A percentile compares a stretch with the other conserved stretches of the same genome.
These are phyloP conservation scores for Lineus longissimus DNA, from an alignment of 1,140 invertebrate genomes.

Conservation along the genomic window DNA sequence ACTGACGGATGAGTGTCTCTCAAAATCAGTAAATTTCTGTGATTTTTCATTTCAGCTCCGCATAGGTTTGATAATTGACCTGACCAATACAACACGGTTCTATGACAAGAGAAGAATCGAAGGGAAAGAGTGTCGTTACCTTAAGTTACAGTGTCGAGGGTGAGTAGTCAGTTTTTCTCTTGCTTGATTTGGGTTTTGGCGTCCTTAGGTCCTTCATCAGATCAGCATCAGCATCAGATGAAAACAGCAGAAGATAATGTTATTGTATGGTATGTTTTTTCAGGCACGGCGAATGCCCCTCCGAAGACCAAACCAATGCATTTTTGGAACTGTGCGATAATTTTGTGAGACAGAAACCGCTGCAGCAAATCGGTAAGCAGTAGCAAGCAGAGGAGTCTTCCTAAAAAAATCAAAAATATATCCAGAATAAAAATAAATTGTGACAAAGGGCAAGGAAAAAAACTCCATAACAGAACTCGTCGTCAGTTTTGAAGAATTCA, in stretches of 20 bases:
- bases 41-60: constrained; percentile 63
- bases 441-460: too few species aligned
- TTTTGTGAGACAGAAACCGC: constrained; percentile 73
- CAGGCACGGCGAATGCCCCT: constrained; percentile 54
- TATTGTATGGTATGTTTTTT: too few species aligned
- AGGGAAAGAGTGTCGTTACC: constrained; percentile 67
- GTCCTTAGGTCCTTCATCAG: constrained; percentile 43
- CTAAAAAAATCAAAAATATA: too few species aligned
- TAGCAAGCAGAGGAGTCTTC: not conserved
- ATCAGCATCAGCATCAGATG: constrained; percentile 60
- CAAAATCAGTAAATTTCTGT: not conserved
- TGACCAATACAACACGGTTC: constrained; percentile 92
- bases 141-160: constrained; percentile 82
- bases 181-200: constrained; percentile 6
- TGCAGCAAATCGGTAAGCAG: constrained; percentile 68
- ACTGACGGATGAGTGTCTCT: too few species aligned
- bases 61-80: constrained; percentile 91
- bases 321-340: constrained; percentile 76
- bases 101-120: constrained; percentile 80
- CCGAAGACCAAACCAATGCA: constrained; percentile 68
- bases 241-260: constrained; percentile 6
- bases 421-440: too few species aligned
- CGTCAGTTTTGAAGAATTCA: too few species aligned
- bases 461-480: too few species aligned
- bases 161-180: constrained; percentile 60